Evolutionary conservation across 2,113 vertebrate genomes (phyloP).

Genomic region (Notothenia rossii): DNA sequence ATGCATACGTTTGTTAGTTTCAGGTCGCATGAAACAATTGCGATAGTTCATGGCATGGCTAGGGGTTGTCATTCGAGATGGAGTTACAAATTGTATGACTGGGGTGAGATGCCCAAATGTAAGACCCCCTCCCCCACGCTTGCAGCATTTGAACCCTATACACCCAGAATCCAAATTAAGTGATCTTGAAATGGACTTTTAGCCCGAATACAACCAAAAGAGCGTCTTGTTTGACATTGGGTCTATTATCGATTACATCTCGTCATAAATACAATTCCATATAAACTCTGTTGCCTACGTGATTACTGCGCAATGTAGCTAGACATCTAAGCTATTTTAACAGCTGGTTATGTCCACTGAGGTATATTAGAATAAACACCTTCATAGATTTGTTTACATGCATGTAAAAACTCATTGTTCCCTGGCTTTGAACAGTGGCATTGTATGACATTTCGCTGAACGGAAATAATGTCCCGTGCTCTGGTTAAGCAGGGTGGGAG

Average conservation of each 20-base stretch:
- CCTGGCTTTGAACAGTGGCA: conserved; percentile 31
- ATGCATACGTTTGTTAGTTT: conserved; percentile 9
- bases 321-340: conserved; percentile 40
- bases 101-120: conserved; percentile 68
- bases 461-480: conserved; percentile 66
- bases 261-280: not conserved
- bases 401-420: conserved; percentile 50
- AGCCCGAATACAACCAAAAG: conserved; percentile 26
- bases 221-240: not conserved
- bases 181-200: conserved; percentile 40
- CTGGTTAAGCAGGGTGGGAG: conserved; percentile 26
- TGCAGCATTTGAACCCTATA: conserved; percentile 80
- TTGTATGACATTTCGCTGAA: conserved; percentile 49
- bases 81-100: conserved; percentile 63
- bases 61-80: conserved; percentile 34
- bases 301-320: conserved; percentile 51
- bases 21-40: conserved; percentile 14
- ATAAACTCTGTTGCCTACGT: conserved; percentile 17
- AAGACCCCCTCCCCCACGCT: conserved; percentile 82
- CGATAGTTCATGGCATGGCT: conserved; percentile 15
- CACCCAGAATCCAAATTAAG: conserved; percentile 74
- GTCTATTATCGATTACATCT: not conserved
- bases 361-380: conserved; percentile 4
- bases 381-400: conserved; percentile 39
- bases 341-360: conserved; percentile 16